phyloP scores from a whole-genome alignment of 2,888 invertebrate genomes.

The Lepidocyrtoides sp. region DNA sequence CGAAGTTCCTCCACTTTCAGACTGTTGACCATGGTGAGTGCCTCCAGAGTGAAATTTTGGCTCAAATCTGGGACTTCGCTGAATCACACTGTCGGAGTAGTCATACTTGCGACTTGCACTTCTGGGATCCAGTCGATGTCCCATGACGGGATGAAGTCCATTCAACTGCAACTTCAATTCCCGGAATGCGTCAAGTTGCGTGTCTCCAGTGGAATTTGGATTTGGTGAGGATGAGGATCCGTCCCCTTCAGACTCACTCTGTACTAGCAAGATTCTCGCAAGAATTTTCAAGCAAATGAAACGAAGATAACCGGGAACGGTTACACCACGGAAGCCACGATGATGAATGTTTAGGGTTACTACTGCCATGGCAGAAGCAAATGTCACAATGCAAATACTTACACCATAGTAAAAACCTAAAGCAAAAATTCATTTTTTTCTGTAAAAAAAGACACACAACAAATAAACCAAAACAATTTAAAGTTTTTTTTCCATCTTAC shows the following conservation, averaged over 20 bases:
- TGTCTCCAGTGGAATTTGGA: constrained; percentile 13
- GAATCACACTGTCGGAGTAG: constrained; percentile 86
- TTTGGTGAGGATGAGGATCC: not conserved
- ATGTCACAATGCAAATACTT: constrained; percentile 93
- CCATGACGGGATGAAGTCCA: constrained; percentile 89
- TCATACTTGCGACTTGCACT: constrained; percentile 87
- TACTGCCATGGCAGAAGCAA: constrained; percentile 93
- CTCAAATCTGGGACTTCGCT: constrained; percentile 88
- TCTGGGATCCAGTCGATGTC: constrained; percentile 89
- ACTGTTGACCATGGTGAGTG: not conserved
- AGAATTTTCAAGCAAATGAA: constrained; percentile 92
- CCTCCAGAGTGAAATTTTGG: constrained; percentile 80
- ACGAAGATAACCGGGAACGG: constrained; percentile 91
- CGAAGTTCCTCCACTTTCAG: too few species aligned
- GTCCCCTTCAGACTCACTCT: constrained; percentile 86
- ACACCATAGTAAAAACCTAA: constrained; percentile 94
- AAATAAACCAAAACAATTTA: too few species aligned
- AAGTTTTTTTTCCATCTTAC: too few species aligned
- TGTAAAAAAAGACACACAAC: not conserved
- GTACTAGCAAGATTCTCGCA: constrained; percentile 91
- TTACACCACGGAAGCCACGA: constrained; percentile 93
- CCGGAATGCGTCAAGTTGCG: constrained; percentile 82
- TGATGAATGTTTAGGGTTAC: constrained; percentile 95
- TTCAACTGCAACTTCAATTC: constrained; percentile 85
- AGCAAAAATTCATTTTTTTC: not conserved